Percentiles rank a stretch among this genome's conserved stretches.
Conservation (phyloP, 2,888 invertebrate genomes). For the Abscondita cerata region DNA sequence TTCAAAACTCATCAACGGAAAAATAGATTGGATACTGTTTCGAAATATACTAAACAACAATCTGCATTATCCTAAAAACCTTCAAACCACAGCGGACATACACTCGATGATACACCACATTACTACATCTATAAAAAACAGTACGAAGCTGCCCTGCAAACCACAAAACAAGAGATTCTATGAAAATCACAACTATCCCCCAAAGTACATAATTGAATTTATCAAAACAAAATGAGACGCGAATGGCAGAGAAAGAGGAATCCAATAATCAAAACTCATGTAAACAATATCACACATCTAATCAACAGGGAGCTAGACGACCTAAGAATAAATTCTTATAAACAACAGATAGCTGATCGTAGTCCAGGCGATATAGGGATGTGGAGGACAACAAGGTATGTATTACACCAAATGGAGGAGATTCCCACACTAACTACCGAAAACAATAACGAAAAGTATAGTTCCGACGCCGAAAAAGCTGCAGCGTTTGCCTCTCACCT, state of each 20-base stretch:
- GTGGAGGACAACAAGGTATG: constrained; percentile 1
- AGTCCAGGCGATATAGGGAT: constrained; percentile 1
- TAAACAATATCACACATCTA: too few species aligned
- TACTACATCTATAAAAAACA: constrained; percentile 6
- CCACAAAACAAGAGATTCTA: background rate
- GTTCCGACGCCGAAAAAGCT: constrained; percentile 10
- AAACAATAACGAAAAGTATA: too few species aligned
- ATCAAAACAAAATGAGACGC: too few species aligned
- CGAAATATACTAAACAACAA: too few species aligned
- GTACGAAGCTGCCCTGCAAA: constrained; percentile 4
- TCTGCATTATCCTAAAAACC: background rate
- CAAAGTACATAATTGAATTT: too few species aligned
- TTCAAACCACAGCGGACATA: background rate
- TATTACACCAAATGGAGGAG: too few species aligned
- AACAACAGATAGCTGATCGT: background rate
- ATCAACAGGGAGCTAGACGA: too few species aligned
- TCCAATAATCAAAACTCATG: background rate
- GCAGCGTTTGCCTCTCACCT: constrained; percentile 15
- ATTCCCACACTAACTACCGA: too few species aligned
- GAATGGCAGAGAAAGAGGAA: constrained; percentile 7
- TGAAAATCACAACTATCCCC: too few species aligned
- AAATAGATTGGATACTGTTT: too few species aligned
- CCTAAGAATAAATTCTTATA: constrained; percentile 1
- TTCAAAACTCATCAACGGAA: too few species aligned
- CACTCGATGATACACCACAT: too few species aligned